Evolutionary conservation across 1,140 invertebrate species (phyloP).

Genomic region (Temnothorax nylanderi): DNA sequence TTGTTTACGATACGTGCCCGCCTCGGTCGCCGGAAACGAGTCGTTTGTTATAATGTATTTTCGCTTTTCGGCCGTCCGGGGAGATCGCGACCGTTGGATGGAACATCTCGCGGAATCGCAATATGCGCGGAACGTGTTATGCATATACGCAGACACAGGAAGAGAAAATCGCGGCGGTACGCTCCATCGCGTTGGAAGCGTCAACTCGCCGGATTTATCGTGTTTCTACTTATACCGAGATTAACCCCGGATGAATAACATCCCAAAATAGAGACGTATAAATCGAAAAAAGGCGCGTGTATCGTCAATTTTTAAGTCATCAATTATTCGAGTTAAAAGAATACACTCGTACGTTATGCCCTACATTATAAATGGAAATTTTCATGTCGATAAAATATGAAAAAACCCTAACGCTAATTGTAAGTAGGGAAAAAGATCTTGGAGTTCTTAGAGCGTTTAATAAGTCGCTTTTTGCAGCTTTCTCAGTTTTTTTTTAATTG

Average conservation of each 20-base stretch:
- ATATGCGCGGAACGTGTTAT: constrained; percentile 65
- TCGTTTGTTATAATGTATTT: constrained; percentile 65
- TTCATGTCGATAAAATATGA: neutral
- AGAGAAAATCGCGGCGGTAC: constrained; percentile 53
- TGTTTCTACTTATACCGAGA: constrained; percentile 52
- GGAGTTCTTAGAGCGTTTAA: neutral
- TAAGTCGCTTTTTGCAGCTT: neutral
- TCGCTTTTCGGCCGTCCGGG: constrained; percentile 55
- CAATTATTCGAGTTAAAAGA: neutral
- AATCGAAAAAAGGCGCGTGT: neutral
- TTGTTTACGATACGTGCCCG: constrained; percentile 45
- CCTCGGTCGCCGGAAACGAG: constrained; percentile 15
- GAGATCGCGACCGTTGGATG: constrained; percentile 36
- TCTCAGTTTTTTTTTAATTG: neutral
- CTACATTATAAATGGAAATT: neutral
- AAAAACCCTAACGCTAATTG: neutral
- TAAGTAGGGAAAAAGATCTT: neutral
- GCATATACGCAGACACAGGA: constrained; percentile 36
- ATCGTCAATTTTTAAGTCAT: neutral
- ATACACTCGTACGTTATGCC: neutral
- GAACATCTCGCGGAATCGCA: constrained; percentile 59
- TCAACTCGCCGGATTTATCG: constrained; percentile 61
- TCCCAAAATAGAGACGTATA: neutral
- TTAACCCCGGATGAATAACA: constrained; percentile 42
- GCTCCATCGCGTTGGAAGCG: constrained; percentile 26